Conservation (phyloP, 2,797 vertebrate genomes). For the Sebastes baramenuke region DNA sequence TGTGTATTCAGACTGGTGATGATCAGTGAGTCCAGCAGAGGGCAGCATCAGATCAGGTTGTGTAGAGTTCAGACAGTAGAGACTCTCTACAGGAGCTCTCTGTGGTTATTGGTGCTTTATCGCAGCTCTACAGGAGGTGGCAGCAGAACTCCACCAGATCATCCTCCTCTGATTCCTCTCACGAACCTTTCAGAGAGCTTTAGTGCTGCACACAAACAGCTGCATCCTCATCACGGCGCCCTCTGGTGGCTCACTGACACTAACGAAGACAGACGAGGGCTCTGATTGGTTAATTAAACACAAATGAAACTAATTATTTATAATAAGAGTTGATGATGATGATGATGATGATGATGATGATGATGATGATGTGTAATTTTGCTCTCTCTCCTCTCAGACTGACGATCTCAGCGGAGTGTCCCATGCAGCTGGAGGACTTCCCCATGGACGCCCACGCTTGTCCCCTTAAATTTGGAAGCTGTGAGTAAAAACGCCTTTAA, state of each 20-base stretch:
- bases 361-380: too few relatives aligned
- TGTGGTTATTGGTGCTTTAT: background rate
- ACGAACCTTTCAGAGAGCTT: too few relatives aligned
- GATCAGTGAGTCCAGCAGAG: constrained; percentile 54
- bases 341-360: too few relatives aligned
- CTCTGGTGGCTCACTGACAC: too few relatives aligned
- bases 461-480: constrained; percentile 98
- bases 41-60: constrained; percentile 47
- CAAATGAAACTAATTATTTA: too few relatives aligned
- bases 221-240: too few relatives aligned
- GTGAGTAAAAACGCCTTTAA: constrained; percentile 84
- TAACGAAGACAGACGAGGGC: too few relatives aligned
- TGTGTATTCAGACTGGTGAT: background rate
- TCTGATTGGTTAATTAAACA: too few relatives aligned
- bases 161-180: too few relatives aligned
- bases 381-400: constrained; percentile 77
- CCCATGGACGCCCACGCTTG: constrained; percentile 98
- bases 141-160: background rate
- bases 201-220: too few relatives aligned
- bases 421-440: constrained; percentile 99
- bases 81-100: background rate
- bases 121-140: background rate
- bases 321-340: too few relatives aligned
- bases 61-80: background rate
- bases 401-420: constrained; percentile 97